phyloP scores from a whole-genome alignment of 1,140 invertebrate genomes.

The Phymorhynchus buccinoides region DNA sequence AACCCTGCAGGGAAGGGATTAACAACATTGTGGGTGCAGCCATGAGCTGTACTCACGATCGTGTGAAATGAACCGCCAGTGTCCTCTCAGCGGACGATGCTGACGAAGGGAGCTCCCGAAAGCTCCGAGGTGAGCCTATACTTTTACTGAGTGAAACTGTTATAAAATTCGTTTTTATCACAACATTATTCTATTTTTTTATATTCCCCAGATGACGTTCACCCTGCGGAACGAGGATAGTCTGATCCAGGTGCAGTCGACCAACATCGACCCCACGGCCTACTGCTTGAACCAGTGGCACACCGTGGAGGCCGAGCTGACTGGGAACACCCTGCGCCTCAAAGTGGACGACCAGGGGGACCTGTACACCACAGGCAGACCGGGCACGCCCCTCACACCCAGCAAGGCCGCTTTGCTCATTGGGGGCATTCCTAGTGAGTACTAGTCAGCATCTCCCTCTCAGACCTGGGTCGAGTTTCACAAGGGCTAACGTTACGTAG shows the following conservation, averaged over 20 bases:
- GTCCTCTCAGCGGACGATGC: too few relatives aligned
- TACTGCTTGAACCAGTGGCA: constrained; percentile 93
- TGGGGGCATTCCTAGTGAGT: background rate
- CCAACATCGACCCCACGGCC: constrained; percentile 78
- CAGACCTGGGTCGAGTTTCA: too few relatives aligned
- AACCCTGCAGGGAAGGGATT: too few relatives aligned
- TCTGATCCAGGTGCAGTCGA: constrained; percentile 81
- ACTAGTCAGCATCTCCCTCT: too few relatives aligned
- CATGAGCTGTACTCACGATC: too few relatives aligned
- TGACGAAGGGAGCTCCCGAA: too few relatives aligned
- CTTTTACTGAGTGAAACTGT: too few relatives aligned
- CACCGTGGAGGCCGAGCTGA: constrained; percentile 82
- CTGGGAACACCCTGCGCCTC: constrained; percentile 78
- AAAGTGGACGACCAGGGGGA: constrained; percentile 81
- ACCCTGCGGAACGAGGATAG: constrained; percentile 51
- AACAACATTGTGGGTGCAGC: too few relatives aligned
- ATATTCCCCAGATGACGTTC: constrained; percentile 75
- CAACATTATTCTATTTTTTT: background rate
- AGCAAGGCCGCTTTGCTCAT: constrained; percentile 46
- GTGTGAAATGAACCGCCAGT: too few relatives aligned
- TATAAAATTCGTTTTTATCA: too few relatives aligned
- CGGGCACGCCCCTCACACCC: constrained; percentile 72
- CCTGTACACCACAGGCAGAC: constrained; percentile 68
- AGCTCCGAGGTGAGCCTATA: too few relatives aligned
- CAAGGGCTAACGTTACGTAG: too few relatives aligned